These are phyloP conservation scores for Stegastes partitus DNA, from an alignment of 2,113 vertebrate species.

Conservation along the genomic window DNA sequence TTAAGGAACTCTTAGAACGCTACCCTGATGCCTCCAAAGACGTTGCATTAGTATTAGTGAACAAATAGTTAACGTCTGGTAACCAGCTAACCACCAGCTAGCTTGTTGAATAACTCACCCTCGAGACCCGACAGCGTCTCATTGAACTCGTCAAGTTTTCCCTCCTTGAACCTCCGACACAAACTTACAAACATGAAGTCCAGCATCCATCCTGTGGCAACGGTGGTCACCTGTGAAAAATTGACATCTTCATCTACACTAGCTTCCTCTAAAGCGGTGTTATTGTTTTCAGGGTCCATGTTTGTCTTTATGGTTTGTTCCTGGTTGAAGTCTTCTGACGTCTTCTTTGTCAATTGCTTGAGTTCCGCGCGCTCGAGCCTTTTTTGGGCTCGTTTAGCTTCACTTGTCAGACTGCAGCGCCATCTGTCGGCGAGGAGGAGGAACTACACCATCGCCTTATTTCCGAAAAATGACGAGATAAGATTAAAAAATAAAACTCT, in stretches of 20 bases:
- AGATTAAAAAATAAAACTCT: too few species aligned
- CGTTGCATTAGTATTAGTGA: too few species aligned
- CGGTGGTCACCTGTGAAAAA: conserved; percentile 34
- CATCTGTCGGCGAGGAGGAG: conserved; percentile 27
- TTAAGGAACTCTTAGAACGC: too few species aligned
- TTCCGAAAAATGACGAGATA: too few species aligned
- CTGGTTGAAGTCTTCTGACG: not conserved
- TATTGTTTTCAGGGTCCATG: conserved; percentile 10
- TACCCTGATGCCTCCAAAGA: too few species aligned
- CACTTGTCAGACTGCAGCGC: not conserved
- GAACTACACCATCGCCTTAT: not conserved
- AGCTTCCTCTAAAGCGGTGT: not conserved
- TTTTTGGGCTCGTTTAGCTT: not conserved
- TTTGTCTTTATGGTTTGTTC: not conserved
- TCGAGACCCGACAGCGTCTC: conserved; percentile 60
- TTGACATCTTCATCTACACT: not conserved
- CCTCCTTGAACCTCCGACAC: conserved; percentile 76
- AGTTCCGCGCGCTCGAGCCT: conserved; percentile 39
- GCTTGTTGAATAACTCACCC: conserved; percentile 63
- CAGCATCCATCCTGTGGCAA: conserved; percentile 74
- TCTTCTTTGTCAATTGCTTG: not conserved
- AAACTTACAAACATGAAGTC: conserved; percentile 79
- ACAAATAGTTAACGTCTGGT: too few species aligned
- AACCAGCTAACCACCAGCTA: too few species aligned
- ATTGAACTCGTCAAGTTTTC: conserved; percentile 63